phyloP scores from a whole-genome alignment of 1,140 invertebrate genomes.

The Mya arenaria region DNA sequence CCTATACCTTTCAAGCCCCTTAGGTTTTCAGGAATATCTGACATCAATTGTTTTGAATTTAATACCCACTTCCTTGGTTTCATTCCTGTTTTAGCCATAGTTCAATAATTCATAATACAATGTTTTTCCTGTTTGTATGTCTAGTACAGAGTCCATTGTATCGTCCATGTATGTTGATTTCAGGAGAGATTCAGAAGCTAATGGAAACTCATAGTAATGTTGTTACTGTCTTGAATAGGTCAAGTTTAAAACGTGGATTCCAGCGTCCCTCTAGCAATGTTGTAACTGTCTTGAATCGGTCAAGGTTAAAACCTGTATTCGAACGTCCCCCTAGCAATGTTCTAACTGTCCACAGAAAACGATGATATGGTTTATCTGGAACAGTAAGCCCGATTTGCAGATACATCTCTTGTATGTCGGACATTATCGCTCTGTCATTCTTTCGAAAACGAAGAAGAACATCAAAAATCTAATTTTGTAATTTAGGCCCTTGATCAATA shows the following conservation, averaged over 20 bases:
- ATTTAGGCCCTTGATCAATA: slow-evolving; percentile 70
- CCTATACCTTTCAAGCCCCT: slow-evolving; percentile 11
- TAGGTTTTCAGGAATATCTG: slow-evolving; percentile 5
- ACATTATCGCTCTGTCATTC: slow-evolving; percentile 46
- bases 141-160: not conserved
- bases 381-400: not conserved
- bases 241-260: slow-evolving; percentile 21
- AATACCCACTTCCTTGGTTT: not conserved
- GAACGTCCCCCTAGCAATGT: too few relatives aligned
- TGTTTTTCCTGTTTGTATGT: not conserved
- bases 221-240: slow-evolving; percentile 12
- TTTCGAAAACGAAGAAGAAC: slow-evolving; percentile 62
- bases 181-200: not conserved
- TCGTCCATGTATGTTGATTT: slow-evolving; percentile 33
- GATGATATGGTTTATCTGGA: slow-evolving; percentile 27
- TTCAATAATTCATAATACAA: not conserved
- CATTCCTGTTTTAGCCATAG: not conserved
- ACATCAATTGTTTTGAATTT: not conserved
- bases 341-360: slow-evolving; percentile 32
- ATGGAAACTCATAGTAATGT: not conserved
- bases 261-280: slow-evolving; percentile 19
- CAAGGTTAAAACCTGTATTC: too few relatives aligned
- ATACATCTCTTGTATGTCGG: slow-evolving; percentile 56
- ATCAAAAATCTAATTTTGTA: slow-evolving; percentile 72
- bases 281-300: slow-evolving; percentile 10